These are phyloP conservation scores for Sphaerodactylus townsendi DNA, from an alignment of 2,113 vertebrate species.

Conservation along the genomic window DNA sequence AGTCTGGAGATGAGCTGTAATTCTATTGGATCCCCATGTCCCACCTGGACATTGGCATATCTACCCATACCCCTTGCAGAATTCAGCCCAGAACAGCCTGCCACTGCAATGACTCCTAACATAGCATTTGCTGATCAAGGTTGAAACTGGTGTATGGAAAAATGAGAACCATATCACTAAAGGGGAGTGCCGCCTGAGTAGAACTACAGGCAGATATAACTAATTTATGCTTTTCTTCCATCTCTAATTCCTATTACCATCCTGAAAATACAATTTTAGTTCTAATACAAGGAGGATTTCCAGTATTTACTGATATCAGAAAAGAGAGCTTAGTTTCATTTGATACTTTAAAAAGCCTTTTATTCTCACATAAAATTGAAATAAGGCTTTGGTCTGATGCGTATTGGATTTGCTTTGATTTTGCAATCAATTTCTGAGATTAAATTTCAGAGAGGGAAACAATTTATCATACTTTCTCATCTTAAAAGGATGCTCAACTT, in stretches of 20 bases:
- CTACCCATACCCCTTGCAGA: not conserved
- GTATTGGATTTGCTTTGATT: constrained; percentile 66
- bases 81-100: not conserved
- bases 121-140: not conserved
- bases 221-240: not conserved
- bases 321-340: constrained; percentile 62
- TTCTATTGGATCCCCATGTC: too few relatives aligned
- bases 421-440: constrained; percentile 68
- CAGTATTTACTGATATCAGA: constrained; percentile 69
- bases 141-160: too few relatives aligned
- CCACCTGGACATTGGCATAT: too few relatives aligned
- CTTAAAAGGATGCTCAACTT: constrained; percentile 54
- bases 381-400: constrained; percentile 56
- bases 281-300: constrained; percentile 64
- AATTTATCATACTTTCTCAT: constrained; percentile 61
- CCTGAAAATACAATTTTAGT: constrained; percentile 59
- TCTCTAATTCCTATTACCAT: constrained; percentile 41
- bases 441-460: constrained; percentile 66
- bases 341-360: constrained; percentile 70
- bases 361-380: constrained; percentile 71
- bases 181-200: not conserved
- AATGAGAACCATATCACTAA: not conserved
- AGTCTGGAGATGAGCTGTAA: too few relatives aligned
- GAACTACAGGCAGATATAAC: not conserved
- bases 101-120: not conserved